A percentile compares a stretch with the other conserved stretches of the same genome.
phyloP scores from a whole-genome alignment of 2,797 vertebrate species.

The Brachymystax lenok region DNA sequence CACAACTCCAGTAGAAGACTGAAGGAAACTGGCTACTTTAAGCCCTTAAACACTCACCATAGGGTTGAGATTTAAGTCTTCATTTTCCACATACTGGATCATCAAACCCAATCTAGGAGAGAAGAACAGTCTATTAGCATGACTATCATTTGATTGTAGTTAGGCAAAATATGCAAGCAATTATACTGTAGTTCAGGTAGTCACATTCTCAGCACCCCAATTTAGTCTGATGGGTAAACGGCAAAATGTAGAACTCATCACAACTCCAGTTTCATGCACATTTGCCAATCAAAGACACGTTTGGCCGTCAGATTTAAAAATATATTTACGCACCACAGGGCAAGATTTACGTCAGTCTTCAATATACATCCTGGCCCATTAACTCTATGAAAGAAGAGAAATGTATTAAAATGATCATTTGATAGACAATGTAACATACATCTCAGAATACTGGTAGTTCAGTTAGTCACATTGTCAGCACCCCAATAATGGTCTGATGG shows the following conservation, averaged over 20 bases:
- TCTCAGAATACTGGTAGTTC: constrained; percentile 52
- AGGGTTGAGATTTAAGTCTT: no score
- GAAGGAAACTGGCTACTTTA: background rate
- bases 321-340: background rate
- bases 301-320: background rate
- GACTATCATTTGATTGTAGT: no score
- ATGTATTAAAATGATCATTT: background rate
- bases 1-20: constrained; percentile 5
- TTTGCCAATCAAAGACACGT: background rate
- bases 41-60: no score
- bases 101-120: no score
- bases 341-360: background rate
- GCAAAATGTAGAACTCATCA: background rate
- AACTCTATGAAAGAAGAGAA: background rate
- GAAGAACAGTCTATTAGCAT: no score
- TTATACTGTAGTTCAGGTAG: constrained; percentile 58
- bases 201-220: constrained; percentile 51
- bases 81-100: no score
- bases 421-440: background rate
- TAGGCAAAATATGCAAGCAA: background rate
- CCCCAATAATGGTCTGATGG: constrained; percentile 79
- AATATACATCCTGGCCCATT: background rate
- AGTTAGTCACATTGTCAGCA: constrained; percentile 77
- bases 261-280: background rate
- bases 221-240: constrained; percentile 35